Evolutionary conservation across 2,888 invertebrate genomes (phyloP), one percentile per base, ranked within the genome.

Genomic region (Pycnomerus fuliginosus): DNA sequence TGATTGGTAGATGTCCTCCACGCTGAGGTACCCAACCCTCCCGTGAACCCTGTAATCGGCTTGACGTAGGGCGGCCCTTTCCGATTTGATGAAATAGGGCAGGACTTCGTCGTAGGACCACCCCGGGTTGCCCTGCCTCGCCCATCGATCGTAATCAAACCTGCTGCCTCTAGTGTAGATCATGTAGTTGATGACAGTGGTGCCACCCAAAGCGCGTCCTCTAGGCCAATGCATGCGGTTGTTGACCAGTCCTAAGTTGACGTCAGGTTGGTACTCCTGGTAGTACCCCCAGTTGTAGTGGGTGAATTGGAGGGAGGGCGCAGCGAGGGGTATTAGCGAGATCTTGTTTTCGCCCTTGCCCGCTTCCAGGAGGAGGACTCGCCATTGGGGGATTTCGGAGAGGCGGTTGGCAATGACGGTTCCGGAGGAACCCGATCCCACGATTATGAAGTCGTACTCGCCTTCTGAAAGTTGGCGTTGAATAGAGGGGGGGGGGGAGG

Each of bases 121-220:
- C 30, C 87, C 87, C 1, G 75, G 72, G 60, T 87, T 87, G 58
- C 88, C 89, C 10, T 76, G 75, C 0, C 71, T 74, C 0, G 79
- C 82, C 81, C 87, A 86, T 31, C 74, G 65, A 57, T 87, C 80
- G 73, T 81, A 87, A 70, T 87, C 86, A 10, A 62, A 60, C 17
- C 76, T 76, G 55, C 85, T 80, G 3, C 90, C 90, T 36, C 90
- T 76, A 4, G 87, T 83, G 67, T 89, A 88, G 48, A 86, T 79
- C 82, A 83, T 82, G 55, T 77, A 80, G 61, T 83, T 83, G 22
- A 83, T 76, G 28, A 79, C 76, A 43, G 79, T 78, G 1, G 77
- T 74, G 2, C 82, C 82, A 1, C 82, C 82, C 1, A 83, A 62
- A 0, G 76, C 74, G 62, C 75, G 80, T 12, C 82, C 82, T 3